These are phyloP conservation scores for Drosophila setosimentum DNA, from an alignment of 2,888 invertebrate species.

Conservation along the genomic window DNA sequence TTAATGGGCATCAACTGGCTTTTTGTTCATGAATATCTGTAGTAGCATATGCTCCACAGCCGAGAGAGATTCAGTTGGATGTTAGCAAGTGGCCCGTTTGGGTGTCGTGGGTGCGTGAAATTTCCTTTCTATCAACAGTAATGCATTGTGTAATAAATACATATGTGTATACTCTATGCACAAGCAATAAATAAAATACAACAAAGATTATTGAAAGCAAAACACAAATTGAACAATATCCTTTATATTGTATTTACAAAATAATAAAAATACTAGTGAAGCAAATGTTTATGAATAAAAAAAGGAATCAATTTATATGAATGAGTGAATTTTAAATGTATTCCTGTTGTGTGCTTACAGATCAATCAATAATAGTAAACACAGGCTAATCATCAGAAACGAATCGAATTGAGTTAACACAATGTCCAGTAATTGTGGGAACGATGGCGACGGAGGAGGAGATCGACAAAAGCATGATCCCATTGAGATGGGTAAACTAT, in stretches of 20 bases:
- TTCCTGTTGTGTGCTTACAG: conserved; percentile 27
- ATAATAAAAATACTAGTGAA: not conserved
- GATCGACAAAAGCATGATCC: conserved; percentile 58
- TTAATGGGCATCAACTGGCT: conserved; percentile 50
- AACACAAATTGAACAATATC: not conserved
- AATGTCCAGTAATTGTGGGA: conserved; percentile 69
- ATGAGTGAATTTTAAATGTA: conserved; percentile 4
- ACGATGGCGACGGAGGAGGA: conserved; percentile 63
- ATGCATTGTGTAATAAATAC: conserved; percentile 16
- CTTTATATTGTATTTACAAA: not conserved
- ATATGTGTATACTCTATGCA: not conserved
- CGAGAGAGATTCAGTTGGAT: conserved; percentile 60
- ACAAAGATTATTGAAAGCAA: not conserved
- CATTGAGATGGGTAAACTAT: conserved; percentile 67
- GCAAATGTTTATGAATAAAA: not conserved
- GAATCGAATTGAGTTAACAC: conserved; percentile 14
- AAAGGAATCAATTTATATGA: not conserved
- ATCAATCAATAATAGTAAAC: conserved; percentile 10
- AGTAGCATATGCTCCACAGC: conserved; percentile 11
- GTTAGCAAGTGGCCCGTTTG: conserved; percentile 53
- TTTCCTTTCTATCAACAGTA: conserved; percentile 7
- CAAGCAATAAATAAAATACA: not conserved
- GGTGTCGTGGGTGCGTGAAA: conserved; percentile 61
- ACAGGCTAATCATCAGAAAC: not conserved
- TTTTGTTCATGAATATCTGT: conserved; percentile 30